Evolutionary conservation across 2,888 invertebrate genomes (phyloP).

Genomic region (Pseudeuparius sepicola): DNA sequence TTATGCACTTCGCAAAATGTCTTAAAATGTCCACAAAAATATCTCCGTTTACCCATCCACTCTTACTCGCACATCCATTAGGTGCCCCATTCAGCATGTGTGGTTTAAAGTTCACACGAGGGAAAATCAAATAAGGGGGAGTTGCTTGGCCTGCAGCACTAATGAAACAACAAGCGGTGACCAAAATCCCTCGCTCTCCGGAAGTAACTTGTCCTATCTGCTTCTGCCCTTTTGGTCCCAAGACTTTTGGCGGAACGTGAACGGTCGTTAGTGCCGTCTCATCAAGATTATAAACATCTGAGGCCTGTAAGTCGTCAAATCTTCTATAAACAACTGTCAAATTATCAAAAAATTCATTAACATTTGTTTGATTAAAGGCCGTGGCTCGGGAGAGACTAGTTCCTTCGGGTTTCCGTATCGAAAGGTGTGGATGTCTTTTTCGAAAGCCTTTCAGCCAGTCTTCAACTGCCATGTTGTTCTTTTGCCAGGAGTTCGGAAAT

Average conservation of each 20-base stretch:
- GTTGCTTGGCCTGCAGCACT: conserved; percentile 8
- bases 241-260: conserved; percentile 20
- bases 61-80: no score
- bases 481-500: no score
- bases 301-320: no score
- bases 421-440: conserved; percentile 9
- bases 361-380: conserved; percentile 6
- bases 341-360: conserved; percentile 14
- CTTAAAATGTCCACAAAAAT: no score
- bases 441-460: conserved; percentile 10
- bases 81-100: no score
- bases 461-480: conserved; percentile 3
- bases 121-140: conserved; percentile 7
- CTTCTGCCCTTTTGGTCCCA: conserved; percentile 21
- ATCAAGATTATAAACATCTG: conserved; percentile 25
- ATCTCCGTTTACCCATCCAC: no score
- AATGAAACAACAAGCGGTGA: conserved; percentile 11
- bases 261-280: conserved; percentile 28
- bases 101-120: no score
- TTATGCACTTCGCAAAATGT: no score
- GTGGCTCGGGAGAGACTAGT: conserved; percentile 7
- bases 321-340: conserved; percentile 20
- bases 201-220: conserved; percentile 22
- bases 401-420: conserved; percentile 7
- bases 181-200: conserved; percentile 16